Evolutionary conservation across 2,888 invertebrate species (phyloP).

Genomic region (Nephrotoma appendiculata): DNA sequence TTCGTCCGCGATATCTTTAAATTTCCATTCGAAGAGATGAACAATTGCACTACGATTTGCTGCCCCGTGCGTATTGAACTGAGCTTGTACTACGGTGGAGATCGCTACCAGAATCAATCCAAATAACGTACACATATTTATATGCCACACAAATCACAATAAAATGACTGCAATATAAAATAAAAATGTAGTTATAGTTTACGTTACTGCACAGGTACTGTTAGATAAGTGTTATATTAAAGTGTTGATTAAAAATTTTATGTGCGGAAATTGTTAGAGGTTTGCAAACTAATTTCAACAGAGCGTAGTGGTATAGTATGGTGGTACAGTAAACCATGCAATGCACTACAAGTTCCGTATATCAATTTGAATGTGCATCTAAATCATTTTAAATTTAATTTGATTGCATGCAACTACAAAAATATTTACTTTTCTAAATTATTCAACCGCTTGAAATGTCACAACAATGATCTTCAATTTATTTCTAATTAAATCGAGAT

Average conservation of each 20-base stretch:
- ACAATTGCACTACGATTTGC: conserved; percentile 37
- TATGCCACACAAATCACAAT: neutral
- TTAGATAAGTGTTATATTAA: neutral
- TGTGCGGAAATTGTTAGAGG: neutral
- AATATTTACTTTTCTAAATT: neutral
- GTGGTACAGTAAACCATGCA: neutral
- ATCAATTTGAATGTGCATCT: too few species aligned
- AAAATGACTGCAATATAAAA: neutral
- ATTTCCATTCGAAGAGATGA: conserved; percentile 58
- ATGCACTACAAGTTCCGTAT: neutral
- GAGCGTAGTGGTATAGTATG: neutral
- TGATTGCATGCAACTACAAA: neutral
- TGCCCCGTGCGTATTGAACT: conserved; percentile 32
- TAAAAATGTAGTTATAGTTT: neutral
- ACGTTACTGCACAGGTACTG: neutral
- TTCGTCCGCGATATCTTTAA: conserved; percentile 52
- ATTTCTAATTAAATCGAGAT: neutral
- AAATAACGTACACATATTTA: neutral
- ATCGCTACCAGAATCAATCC: neutral
- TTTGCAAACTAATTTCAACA: neutral
- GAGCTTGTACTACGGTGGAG: neutral
- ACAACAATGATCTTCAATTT: neutral
- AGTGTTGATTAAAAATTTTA: neutral
- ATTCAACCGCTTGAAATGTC: neutral
- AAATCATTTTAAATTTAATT: neutral